Conservation (phyloP, 2,797 vertebrate genomes). For the Psittacula echo region DNA sequence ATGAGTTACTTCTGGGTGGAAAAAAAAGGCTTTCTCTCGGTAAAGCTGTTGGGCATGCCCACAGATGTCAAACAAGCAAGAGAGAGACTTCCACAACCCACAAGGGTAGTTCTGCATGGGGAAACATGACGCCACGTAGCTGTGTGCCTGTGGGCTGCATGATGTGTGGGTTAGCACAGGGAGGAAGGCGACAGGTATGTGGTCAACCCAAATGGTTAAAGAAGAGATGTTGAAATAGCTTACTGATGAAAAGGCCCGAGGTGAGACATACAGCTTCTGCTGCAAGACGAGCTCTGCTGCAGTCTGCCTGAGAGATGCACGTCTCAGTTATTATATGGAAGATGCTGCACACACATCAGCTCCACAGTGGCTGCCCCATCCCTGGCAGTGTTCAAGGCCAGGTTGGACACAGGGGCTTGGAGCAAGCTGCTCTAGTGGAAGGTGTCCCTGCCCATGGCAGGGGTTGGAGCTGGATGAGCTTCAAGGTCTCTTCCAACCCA, state of each 20-base stretch:
- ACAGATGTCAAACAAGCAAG: neutral
- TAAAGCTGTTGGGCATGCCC: neutral
- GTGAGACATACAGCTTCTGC: neutral
- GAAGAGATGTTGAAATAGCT: neutral
- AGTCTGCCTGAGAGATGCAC: neutral
- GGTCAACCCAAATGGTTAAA: neutral
- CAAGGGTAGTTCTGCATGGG: neutral
- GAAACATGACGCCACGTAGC: neutral
- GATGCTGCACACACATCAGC: neutral
- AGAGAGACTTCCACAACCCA: neutral
- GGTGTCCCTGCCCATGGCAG: neutral
- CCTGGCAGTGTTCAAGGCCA: neutral
- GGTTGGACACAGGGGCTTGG: fast-evolving
- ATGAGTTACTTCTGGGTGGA: neutral
- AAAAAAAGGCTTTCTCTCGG: neutral
- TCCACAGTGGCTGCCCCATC: neutral
- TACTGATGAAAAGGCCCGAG: neutral
- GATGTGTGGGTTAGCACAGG: neutral
- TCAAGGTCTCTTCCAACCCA: neutral
- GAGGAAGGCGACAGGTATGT: neutral
- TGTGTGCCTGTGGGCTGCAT: neutral
- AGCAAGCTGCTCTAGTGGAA: fast-evolving
- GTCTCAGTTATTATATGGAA: fast-evolving
- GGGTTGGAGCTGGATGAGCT: fast-evolving
- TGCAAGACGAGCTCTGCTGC: neutral